phyloP scores from a whole-genome alignment of 2,797 vertebrate species.

The Arctocebus calabarensis region DNA sequence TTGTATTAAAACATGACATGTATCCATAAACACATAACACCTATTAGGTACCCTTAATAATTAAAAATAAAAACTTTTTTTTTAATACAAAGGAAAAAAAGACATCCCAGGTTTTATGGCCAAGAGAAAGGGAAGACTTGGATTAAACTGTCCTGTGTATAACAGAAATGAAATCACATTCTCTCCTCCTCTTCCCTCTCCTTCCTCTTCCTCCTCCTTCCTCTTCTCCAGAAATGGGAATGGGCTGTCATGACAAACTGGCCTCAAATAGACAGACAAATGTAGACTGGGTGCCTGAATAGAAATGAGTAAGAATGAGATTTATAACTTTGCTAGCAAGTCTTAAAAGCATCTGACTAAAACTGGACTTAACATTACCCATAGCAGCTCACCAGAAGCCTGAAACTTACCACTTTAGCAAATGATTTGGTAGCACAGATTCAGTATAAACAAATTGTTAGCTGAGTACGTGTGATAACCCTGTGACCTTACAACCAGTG shows the following conservation, averaged over 20 bases:
- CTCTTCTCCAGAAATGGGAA: background rate
- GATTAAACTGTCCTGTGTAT: background rate
- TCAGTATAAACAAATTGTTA: background rate
- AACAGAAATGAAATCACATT: background rate
- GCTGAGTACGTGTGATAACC: background rate
- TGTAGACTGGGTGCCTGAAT: background rate
- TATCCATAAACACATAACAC: too few relatives aligned
- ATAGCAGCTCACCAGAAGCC: background rate
- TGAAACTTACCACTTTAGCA: background rate
- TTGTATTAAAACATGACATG: too few relatives aligned
- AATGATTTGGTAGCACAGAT: background rate
- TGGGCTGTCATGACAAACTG: background rate
- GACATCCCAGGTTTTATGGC: background rate
- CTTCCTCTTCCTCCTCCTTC: background rate
- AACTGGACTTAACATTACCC: background rate
- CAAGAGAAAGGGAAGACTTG: background rate
- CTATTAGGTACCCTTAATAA: too few relatives aligned
- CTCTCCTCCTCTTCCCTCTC: background rate
- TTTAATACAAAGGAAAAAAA: background rate
- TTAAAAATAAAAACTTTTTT: too few relatives aligned
- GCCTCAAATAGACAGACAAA: background rate
- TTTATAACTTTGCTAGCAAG: background rate
- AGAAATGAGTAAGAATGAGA: background rate
- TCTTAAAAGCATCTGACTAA: background rate
- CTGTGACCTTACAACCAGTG: background rate